Evolutionary conservation across 1,140 invertebrate species (phyloP).

Genomic region (Melitaea cinxia): DNA sequence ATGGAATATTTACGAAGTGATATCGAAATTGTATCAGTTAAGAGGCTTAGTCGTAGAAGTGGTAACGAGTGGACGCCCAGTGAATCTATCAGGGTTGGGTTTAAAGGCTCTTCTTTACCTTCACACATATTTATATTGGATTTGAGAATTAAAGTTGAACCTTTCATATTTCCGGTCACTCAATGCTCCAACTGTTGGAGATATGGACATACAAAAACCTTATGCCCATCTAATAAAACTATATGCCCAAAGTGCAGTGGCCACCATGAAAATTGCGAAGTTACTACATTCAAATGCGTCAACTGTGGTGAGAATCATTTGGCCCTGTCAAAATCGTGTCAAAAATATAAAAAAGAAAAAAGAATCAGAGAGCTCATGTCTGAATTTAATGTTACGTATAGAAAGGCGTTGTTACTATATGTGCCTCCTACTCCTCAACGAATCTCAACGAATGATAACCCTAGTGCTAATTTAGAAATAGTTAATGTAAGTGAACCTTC

Average conservation of each 20-base stretch:
- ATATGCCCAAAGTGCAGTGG: conserved; percentile 44
- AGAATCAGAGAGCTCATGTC: conserved; percentile 35
- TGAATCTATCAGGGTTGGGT: too few species aligned
- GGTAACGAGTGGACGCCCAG: too few species aligned
- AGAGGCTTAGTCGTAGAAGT: too few species aligned
- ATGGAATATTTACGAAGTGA: too few species aligned
- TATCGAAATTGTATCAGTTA: too few species aligned
- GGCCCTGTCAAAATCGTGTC: conserved; percentile 36
- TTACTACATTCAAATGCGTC: conserved; percentile 32
- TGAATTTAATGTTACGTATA: conserved; percentile 34
- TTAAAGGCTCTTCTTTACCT: too few species aligned
- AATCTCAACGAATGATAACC: too few species aligned
- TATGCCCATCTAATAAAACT: conserved; percentile 33
- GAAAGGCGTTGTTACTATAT: conserved; percentile 25
- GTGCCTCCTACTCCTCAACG: conserved; percentile 4
- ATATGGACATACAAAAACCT: conserved; percentile 23
- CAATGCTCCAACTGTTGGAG: too few species aligned
- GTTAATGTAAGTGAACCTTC: too few species aligned
- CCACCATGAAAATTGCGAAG: conserved; percentile 42
- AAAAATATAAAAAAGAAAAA: conserved; percentile 39
- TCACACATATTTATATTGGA: too few species aligned
- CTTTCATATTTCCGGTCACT: too few species aligned
- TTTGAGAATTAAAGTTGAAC: too few species aligned
- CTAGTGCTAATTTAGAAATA: background rate
- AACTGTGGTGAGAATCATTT: conserved; percentile 41